A percentile compares a stretch with the other conserved stretches of the same genome.
Evolutionary conservation across 92 coral and sea anemone species (phyloP).

Genomic region (Diadumene lineata): DNA sequence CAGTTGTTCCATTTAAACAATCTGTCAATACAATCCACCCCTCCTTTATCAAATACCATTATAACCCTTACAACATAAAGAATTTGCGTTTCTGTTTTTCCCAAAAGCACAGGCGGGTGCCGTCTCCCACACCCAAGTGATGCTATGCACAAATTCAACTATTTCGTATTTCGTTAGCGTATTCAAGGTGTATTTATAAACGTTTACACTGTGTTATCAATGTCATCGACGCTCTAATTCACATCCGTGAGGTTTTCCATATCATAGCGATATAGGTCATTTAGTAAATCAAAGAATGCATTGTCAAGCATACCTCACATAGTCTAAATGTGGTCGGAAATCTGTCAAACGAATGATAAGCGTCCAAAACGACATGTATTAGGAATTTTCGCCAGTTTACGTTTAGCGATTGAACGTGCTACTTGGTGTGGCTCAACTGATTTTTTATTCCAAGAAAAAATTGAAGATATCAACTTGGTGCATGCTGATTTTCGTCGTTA

Average conservation of each 20-base stretch:
- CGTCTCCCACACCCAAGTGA: no score
- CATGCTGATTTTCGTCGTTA: no score
- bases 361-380: not conserved
- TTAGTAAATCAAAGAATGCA: not conserved
- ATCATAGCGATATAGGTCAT: not conserved
- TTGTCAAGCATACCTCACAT: not conserved
- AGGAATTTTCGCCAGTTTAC: not conserved
- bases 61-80: no score
- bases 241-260: not conserved
- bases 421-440: not conserved
- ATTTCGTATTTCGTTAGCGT: no score
- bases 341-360: slow-evolving; percentile 5
- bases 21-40: no score
- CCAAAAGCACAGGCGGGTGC: no score
- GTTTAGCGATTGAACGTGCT: not conserved
- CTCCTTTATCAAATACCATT: no score
- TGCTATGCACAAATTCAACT: no score
- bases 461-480: no score
- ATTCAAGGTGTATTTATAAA: not conserved
- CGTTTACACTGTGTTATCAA: not conserved
- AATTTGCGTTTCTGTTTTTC: no score
- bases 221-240: not conserved
- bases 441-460: no score
- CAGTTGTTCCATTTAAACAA: no score
- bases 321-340: not conserved